Base-by-base conservation (phyloP, 1,140 invertebrate genomes). In the Dendrolimus kikuchii region DNA sequence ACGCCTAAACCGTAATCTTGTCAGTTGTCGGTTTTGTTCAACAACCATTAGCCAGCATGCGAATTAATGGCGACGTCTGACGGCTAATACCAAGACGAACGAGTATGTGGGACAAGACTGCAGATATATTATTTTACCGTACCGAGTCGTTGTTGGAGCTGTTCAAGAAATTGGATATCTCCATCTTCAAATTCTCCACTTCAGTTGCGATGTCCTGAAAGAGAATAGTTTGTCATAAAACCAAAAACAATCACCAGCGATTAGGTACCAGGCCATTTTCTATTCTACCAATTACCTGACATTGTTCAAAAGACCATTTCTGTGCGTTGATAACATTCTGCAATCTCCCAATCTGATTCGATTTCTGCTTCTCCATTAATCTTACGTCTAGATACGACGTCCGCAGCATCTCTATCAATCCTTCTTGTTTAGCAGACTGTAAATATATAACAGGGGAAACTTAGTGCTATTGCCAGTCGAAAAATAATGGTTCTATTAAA, bases 101-200 rank as follows among this genome's bases (percentile, higher is more conserved):
- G n/a, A n/a, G n/a, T n/a, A n/a, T n/a, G n/a, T n/a, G n/a, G n/a
- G n/a, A n/a, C n/a, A n/a, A n/a, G n/a, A n/a, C n/a, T n/a, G n/a
- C n/a, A n/a, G n/a, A 23, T 23, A 3, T 23, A 23, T 23, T 3
- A 23, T 55, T 40, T 6, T 7, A 40, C 40, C 51, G 46, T 81
- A 84, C 81, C 79, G 81, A 84, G 52, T 84, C 81, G 51, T 81
- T 68, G 53, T 80, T 84, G 23, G 79, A 78, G 37, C 57, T 75
- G 67, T 71, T 75, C 42, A 84, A 53, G 36, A 80, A 80, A 45
- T 74, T 76, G 10, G 68, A 71, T 57, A 84, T 79, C 46, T 81
- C 81, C 40, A 67, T 57, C 51, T 82, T 84, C 51, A 84, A 47
- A 45, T 57, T 68, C n/a, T 84, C 79, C 56, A 84, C 77, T 60